phyloP scores from a whole-genome alignment of 2,888 invertebrate genomes.

The Aleiodes testaceus region DNA sequence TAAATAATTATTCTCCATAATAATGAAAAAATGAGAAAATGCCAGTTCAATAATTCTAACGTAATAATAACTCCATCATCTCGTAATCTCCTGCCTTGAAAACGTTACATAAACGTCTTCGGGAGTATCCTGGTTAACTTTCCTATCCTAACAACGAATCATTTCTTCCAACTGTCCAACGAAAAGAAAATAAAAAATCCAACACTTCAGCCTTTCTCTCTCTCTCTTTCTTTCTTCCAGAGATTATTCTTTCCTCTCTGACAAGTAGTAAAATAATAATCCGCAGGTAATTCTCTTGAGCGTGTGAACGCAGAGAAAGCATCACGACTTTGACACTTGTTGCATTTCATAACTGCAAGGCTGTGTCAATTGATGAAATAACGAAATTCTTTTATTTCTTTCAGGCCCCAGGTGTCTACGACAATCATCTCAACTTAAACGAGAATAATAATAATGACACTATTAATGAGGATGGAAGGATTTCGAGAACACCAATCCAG shows the following conservation, averaged over 20 bases:
- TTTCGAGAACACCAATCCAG: slow-evolving; percentile 64
- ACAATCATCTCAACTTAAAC: slow-evolving; percentile 49
- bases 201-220: neutral
- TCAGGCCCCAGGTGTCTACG: slow-evolving; percentile 53
- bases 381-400: slow-evolving; percentile 23
- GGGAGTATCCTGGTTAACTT: slow-evolving; percentile 49
- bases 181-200: neutral
- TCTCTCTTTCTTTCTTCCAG: neutral
- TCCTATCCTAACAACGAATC: slow-evolving; percentile 51
- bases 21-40: neutral
- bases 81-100: slow-evolving; percentile 29
- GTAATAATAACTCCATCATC: slow-evolving; percentile 34
- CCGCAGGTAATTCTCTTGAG: slow-evolving; percentile 7
- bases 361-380: slow-evolving; percentile 17
- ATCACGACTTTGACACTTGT: slow-evolving; percentile 18
- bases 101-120: slow-evolving; percentile 45
- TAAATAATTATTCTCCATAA: slow-evolving; percentile 28
- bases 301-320: slow-evolving; percentile 41
- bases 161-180: slow-evolving; percentile 43
- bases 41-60: slow-evolving; percentile 28
- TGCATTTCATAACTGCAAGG: slow-evolving; percentile 11
- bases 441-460: slow-evolving; percentile 59
- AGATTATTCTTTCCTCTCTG: neutral
- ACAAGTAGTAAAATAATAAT: neutral
- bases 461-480: slow-evolving; percentile 51